phyloP scores from a whole-genome alignment of 2,113 vertebrate species.

The Pelusios castaneus region DNA sequence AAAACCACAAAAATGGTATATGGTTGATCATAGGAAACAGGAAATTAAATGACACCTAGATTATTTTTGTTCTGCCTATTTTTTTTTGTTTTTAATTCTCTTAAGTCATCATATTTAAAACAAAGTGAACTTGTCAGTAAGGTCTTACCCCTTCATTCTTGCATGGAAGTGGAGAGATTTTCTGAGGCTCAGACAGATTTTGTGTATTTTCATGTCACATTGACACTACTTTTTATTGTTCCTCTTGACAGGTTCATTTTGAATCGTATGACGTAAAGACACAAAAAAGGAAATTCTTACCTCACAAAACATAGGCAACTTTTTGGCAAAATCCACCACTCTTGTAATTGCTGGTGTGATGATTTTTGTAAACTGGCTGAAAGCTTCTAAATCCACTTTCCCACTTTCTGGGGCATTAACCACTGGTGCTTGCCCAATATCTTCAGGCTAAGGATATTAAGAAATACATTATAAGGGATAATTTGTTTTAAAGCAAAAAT shows the following conservation, averaged over 20 bases:
- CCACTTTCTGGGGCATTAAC: conserved; percentile 92
- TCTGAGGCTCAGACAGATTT: background rate
- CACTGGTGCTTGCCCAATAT: conserved; percentile 95
- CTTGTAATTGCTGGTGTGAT: conserved; percentile 99
- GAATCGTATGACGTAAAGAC: background rate
- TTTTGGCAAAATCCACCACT: conserved; percentile 99
- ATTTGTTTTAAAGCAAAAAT: conserved; percentile 53
- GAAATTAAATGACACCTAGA: background rate
- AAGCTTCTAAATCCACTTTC: conserved; percentile 99
- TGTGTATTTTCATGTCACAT: background rate
- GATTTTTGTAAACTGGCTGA: conserved; percentile 99
- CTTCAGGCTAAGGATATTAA: conserved; percentile 89
- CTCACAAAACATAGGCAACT: conserved; percentile 99
- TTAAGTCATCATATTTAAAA: conserved; percentile 1
- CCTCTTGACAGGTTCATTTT: background rate
- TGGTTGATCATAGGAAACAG: background rate
- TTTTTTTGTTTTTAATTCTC: background rate
- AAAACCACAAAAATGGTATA: background rate
- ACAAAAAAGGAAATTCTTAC: conserved; percentile 74
- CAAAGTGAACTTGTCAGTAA: background rate
- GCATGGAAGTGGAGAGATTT: background rate
- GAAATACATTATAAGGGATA: conserved; percentile 63
- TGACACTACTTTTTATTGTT: background rate
- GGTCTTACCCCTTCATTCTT: background rate
- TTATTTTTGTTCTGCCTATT: background rate